These are phyloP conservation scores for Syndactyla subalaris DNA, from an alignment of 2,797 vertebrate genomes.

Conservation along the genomic window DNA sequence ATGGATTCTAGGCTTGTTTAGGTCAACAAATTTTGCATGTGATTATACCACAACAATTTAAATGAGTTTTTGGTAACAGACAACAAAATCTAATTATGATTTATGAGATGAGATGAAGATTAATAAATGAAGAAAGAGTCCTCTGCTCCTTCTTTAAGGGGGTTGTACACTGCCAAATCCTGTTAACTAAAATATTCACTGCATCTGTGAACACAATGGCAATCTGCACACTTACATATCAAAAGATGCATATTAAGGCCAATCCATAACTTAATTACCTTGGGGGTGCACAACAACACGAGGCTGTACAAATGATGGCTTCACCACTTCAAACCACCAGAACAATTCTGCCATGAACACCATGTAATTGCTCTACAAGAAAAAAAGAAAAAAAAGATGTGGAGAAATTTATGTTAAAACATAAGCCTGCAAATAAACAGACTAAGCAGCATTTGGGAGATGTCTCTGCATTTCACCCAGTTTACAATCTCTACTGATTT, in stretches of 20 bases:
- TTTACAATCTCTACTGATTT: neutral
- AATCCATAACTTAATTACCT: constrained; percentile 56
- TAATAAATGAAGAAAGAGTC: neutral
- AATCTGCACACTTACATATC: neutral
- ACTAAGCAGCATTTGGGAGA: neutral
- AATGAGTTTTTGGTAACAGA: constrained; percentile 4
- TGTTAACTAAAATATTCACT: neutral
- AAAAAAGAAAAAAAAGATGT: neutral
- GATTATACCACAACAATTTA: neutral
- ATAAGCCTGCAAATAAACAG: neutral
- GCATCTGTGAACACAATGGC: neutral
- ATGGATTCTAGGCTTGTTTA: constrained; percentile 2
- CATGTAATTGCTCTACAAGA: constrained; percentile 92
- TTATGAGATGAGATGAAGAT: constrained; percentile 22
- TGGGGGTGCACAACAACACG: constrained; percentile 77
- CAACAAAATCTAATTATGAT: constrained; percentile 13
- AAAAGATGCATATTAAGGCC: neutral
- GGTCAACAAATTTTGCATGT: constrained; percentile 14
- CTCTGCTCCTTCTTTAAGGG: neutral
- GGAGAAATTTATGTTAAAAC: neutral
- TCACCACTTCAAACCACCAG: constrained; percentile 97
- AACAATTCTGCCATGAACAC: constrained; percentile 98
- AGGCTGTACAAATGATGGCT: constrained; percentile 94
- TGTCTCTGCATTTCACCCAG: neutral
- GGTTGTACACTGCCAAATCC: neutral